Percentiles rank a stretch among this genome's conserved stretches.
phyloP scores from a whole-genome alignment of 2,888 invertebrate species.

The Drosophila aldrichi region DNA sequence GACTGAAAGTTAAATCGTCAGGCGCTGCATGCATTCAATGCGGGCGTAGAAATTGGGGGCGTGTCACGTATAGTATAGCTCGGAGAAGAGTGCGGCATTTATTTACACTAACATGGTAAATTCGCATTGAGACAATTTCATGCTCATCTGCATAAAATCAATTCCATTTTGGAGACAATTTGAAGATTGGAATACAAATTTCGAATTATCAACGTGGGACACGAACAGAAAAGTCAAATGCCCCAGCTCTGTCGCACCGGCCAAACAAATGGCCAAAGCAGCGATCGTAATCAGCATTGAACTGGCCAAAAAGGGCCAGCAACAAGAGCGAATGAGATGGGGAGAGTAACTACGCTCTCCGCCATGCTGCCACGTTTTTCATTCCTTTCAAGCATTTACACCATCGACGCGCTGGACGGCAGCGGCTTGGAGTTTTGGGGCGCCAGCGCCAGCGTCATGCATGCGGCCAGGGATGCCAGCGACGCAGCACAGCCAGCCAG shows the following conservation, averaged over 20 bases:
- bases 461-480: slow-evolving; percentile 75
- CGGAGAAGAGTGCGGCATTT: slow-evolving; percentile 59
- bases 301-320: slow-evolving; percentile 44
- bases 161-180: slow-evolving; percentile 86
- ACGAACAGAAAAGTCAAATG: slow-evolving; percentile 39
- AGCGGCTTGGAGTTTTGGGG: slow-evolving; percentile 33
- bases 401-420: slow-evolving; percentile 57
- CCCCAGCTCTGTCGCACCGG: slow-evolving; percentile 30
- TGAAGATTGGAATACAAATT: slow-evolving; percentile 86
- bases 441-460: slow-evolving; percentile 61
- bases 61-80: slow-evolving; percentile 51
- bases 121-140: slow-evolving; percentile 84
- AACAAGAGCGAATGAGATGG: neutral
- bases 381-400: slow-evolving; percentile 69
- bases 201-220: slow-evolving; percentile 84
- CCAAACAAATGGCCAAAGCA: slow-evolving; percentile 55
- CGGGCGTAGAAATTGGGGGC: slow-evolving; percentile 17
- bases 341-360: neutral
- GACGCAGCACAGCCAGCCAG: slow-evolving; percentile 43
- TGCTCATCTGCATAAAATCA: slow-evolving; percentile 86
- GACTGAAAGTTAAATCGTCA: slow-evolving; percentile 31
- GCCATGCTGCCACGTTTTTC: slow-evolving; percentile 49
- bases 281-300: slow-evolving; percentile 80
- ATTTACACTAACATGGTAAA: slow-evolving; percentile 79
- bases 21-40: slow-evolving; percentile 24